These are phyloP conservation scores for Agrotis puta DNA, from an alignment of 2,888 invertebrate genomes.

Conservation along the genomic window DNA sequence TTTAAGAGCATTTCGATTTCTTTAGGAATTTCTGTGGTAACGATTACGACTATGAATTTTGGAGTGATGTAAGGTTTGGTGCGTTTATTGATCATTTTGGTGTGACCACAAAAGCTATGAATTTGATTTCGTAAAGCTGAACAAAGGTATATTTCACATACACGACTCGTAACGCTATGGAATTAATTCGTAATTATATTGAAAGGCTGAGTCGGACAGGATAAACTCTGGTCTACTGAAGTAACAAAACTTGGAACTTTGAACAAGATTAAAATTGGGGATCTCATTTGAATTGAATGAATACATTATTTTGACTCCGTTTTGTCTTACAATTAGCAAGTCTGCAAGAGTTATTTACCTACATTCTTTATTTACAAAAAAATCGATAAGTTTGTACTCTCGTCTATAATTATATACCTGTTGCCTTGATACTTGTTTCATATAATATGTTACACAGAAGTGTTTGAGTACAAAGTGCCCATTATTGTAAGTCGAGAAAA, in stretches of 20 bases:
- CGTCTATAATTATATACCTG: conserved; percentile 2
- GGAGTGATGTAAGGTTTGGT: conserved; percentile 60
- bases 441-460: conserved; percentile 36
- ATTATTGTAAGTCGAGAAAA: conserved; percentile 66
- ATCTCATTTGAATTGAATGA: conserved; percentile 48
- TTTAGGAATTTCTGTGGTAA: conserved; percentile 85
- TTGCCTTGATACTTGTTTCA: conserved; percentile 29
- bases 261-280: conserved; percentile 42
- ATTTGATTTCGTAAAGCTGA: conserved; percentile 23
- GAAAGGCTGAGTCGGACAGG: conserved; percentile 26
- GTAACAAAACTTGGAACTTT: conserved; percentile 51
- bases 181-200: conserved; percentile 36
- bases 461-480: conserved; percentile 53
- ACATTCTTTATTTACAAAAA: conserved; percentile 27
- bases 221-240: conserved; percentile 45
- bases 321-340: conserved; percentile 38
- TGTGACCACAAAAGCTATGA: conserved; percentile 36
- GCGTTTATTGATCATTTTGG: conserved; percentile 35
- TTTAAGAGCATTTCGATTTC: conserved; percentile 89
- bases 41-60: conserved; percentile 70
- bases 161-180: neutral
- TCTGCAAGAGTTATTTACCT: conserved; percentile 37
- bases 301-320: conserved; percentile 43
- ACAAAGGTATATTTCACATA: neutral
- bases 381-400: conserved; percentile 7